Conservation (phyloP, 1,140 invertebrate species). For the Euwallacea fornicatus region DNA sequence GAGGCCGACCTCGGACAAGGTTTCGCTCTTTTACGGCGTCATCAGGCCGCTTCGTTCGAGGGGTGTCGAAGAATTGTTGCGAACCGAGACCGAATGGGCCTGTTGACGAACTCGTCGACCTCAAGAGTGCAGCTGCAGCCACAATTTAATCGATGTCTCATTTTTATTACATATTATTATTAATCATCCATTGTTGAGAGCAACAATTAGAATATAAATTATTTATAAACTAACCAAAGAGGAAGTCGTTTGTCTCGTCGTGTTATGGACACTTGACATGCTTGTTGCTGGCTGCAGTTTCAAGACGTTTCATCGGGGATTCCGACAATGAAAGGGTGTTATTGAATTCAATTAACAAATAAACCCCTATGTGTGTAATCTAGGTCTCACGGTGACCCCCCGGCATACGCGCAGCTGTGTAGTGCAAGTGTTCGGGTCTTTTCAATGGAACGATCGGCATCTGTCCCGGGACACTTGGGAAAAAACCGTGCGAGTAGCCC, state of each 20-base stretch:
- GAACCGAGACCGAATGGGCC: background rate
- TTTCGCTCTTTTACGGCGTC: too few species aligned
- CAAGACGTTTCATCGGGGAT: too few species aligned
- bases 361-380: slow-evolving; percentile 12
- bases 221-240: too few species aligned
- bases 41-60: too few species aligned
- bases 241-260: too few species aligned
- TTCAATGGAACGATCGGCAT: slow-evolving; percentile 15
- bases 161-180: background rate
- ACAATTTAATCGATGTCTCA: background rate
- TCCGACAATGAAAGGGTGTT: slow-evolving; percentile 1
- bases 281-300: too few species aligned
- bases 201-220: too few species aligned
- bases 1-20: too few species aligned
- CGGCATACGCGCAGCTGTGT: slow-evolving; percentile 18
- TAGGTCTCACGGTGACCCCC: slow-evolving; percentile 17
- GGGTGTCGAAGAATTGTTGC: background rate
- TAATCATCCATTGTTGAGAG: background rate
- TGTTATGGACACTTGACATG: too few species aligned
- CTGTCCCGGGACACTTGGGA: background rate
- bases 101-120: background rate
- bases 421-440: slow-evolving; percentile 12
- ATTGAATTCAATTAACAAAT: slow-evolving; percentile 19
- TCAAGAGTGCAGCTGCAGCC: background rate
- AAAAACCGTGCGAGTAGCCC: too few species aligned